Conservation (phyloP, 2,113 vertebrate genomes). For the Emydura subglobosa region DNA sequence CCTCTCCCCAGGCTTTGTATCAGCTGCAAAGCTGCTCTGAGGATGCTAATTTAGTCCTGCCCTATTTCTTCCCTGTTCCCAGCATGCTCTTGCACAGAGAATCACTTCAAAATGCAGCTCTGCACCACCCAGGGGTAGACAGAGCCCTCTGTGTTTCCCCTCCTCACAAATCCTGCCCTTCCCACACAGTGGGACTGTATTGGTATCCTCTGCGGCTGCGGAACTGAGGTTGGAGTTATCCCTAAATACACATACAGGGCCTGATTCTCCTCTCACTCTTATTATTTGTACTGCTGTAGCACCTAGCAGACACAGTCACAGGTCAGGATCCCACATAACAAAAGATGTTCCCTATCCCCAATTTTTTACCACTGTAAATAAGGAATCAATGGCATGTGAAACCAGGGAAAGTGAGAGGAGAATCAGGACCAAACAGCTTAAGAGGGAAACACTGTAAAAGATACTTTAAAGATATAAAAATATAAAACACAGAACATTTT, state of each 20-base stretch:
- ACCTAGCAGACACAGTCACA: not conserved
- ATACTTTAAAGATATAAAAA: not conserved
- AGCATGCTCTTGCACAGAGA: not conserved
- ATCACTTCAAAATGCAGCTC: not conserved
- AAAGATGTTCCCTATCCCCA: no score
- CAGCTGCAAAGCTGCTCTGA: not conserved
- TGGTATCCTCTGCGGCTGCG: rapidly evolving
- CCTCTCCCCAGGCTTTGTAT: rapidly evolving
- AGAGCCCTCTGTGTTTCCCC: not conserved
- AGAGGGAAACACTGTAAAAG: not conserved
- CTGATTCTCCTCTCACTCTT: not conserved
- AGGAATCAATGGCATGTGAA: not conserved
- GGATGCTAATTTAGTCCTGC: not conserved
- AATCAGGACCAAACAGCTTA: not conserved
- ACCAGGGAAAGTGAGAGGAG: not conserved
- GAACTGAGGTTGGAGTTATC: not conserved
- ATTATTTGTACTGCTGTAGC: not conserved
- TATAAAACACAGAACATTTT: not conserved
- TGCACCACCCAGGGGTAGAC: not conserved
- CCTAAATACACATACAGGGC: not conserved
- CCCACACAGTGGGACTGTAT: not conserved
- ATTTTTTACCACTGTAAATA: no score
- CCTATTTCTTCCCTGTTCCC: not conserved
- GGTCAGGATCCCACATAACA: no score
- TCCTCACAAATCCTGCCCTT: not conserved